These are phyloP conservation scores for Odontocolon sp. DNA, from an alignment of 2,888 invertebrate genomes.

Conservation along the genomic window DNA sequence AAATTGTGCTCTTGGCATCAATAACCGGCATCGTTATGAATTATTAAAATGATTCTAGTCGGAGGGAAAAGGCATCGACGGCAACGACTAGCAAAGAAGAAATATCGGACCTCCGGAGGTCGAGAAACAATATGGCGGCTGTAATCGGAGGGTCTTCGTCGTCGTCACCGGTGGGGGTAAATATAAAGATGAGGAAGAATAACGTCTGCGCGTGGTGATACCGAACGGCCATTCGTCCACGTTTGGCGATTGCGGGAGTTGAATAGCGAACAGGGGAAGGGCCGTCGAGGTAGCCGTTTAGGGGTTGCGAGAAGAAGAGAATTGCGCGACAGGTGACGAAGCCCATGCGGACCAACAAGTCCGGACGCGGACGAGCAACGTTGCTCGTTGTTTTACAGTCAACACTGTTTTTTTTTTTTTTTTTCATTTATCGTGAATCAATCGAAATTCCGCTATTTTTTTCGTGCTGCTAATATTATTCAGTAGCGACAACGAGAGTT, in stretches of 20 bases:
- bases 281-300: slow-evolving; percentile 17
- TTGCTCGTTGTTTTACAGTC: slow-evolving; percentile 51
- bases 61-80: slow-evolving; percentile 17
- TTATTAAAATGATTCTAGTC: slow-evolving; percentile 66
- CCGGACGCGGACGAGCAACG: slow-evolving; percentile 55
- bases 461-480: neutral
- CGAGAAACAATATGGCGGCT: slow-evolving; percentile 66
- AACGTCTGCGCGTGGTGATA: slow-evolving; percentile 62
- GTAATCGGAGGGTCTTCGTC: slow-evolving; percentile 20
- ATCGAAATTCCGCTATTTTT: too few relatives aligned
- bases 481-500: slow-evolving; percentile 12
- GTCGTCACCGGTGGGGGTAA: neutral
- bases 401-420: slow-evolving; percentile 9
- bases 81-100: slow-evolving; percentile 22
- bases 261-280: slow-evolving; percentile 36
- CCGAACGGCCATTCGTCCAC: slow-evolving; percentile 75
- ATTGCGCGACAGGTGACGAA: slow-evolving; percentile 49
- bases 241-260: slow-evolving; percentile 66
- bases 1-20: slow-evolving; percentile 60
- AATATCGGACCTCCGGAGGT: neutral
- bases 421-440: slow-evolving; percentile 17
- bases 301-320: slow-evolving; percentile 46
- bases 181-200: slow-evolving; percentile 15
- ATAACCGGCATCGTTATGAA: slow-evolving; percentile 62
- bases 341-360: slow-evolving; percentile 57